These are phyloP conservation scores for Siphamia tubifer DNA, from an alignment of 2,113 vertebrate genomes.

Conservation along the genomic window DNA sequence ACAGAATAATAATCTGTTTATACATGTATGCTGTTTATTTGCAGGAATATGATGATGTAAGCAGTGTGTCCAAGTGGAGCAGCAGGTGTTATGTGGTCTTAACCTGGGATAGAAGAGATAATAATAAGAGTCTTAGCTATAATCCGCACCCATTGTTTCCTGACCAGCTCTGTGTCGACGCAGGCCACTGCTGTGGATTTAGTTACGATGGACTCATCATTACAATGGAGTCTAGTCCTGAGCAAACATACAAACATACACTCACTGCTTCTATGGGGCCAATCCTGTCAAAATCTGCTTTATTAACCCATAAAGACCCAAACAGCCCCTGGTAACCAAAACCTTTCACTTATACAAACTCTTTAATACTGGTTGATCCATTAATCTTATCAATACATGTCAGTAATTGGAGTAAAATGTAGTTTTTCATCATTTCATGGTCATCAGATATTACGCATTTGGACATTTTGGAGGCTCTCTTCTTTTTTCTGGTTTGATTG, in stretches of 20 bases:
- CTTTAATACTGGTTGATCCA: too few relatives aligned
- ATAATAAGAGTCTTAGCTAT: slow-evolving; percentile 67
- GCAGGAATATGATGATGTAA: slow-evolving; percentile 50
- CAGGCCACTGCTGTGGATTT: slow-evolving; percentile 22
- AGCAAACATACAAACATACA: slow-evolving; percentile 15
- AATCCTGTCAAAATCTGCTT: not conserved
- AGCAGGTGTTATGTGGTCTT: slow-evolving; percentile 57
- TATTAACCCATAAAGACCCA: too few relatives aligned
- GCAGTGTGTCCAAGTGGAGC: slow-evolving; percentile 43
- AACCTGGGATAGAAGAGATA: slow-evolving; percentile 56
- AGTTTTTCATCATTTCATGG: too few relatives aligned
- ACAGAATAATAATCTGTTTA: not conserved
- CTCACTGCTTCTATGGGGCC: not conserved
- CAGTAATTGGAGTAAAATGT: too few relatives aligned
- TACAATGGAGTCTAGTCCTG: slow-evolving; percentile 11
- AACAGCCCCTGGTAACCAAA: too few relatives aligned
- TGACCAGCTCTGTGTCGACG: slow-evolving; percentile 1
- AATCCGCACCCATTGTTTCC: slow-evolving; percentile 61
- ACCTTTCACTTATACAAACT: too few relatives aligned
- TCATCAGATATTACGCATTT: too few relatives aligned
- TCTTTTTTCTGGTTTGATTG: too few relatives aligned
- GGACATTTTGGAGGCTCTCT: too few relatives aligned
- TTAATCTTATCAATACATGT: too few relatives aligned
- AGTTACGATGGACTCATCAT: slow-evolving; percentile 30
- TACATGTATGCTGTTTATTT: not conserved